Base-by-base conservation (phyloP, 2,888 invertebrate species). In the Thymelicus lineola region DNA sequence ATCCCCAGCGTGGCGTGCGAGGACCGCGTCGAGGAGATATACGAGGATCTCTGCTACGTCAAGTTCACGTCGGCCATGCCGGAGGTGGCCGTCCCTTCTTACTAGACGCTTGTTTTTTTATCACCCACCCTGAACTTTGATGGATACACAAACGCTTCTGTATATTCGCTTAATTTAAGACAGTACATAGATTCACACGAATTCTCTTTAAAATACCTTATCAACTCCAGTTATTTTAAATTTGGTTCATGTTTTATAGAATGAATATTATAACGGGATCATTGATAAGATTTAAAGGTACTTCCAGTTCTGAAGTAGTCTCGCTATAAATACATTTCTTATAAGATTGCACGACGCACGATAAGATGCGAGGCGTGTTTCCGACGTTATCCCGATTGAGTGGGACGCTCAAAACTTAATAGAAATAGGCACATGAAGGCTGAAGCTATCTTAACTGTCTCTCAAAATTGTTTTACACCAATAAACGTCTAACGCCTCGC, bases 11-110 rank as follows among this genome's bases (percentile, higher is more conserved):
- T 94, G 61, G 83, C 87, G 53, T 91, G 91, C 81, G 95, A 95
- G 84, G 95, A 95, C 80, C 90, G 95, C 77, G 97, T 97, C 80
- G 97, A 97, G 87, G 97, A 97, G 91, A 96, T 97, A 82, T 98
- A 98, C 88, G 97, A 97, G 91, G 97, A 97, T 90, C 95, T 98
- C 79, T 97, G 97, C 95, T 97, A 97, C 89, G 97, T 97, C 85
- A 97, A 97, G 85, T 96, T 97, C 90, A 95, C 96, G 76, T 95
- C 96, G 79, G 90, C 94, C 77, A 91, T 94, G 86, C 95, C 96
- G 76, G 96, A 96, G 96, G 96, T 96, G 88, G 84, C 82, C 75
- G 74, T 71, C 70, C 55, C 72, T 70, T 71, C 66, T 71, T 60
- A 38, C 60, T 66, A 63, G 42, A 57, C 17, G 66, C 63, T 65